Evolutionary conservation across 2,113 vertebrate genomes (phyloP), one percentile per base, ranked within the genome.

Genomic region (Harpagus bidentatus): DNA sequence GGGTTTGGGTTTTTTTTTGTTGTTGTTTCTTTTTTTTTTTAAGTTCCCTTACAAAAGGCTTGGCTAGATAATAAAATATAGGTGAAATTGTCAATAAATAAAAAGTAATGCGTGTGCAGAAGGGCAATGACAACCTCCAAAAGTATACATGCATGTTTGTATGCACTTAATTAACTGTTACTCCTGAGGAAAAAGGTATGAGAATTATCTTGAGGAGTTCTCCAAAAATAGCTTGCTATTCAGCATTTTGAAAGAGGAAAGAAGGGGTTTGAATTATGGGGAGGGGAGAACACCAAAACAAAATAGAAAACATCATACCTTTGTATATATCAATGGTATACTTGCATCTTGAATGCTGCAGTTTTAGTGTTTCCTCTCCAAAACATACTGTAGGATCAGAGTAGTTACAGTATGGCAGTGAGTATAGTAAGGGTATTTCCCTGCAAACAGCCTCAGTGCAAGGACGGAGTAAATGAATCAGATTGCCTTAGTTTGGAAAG

Each of bases 221-320:
- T 29, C 25, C 53, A 69, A 69, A 53, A 52, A 36, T 14, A 62
- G 3, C 16, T 38, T 76, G 21, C n/a, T 36, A 7, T 38, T 66
- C 32, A 38, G 29, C 16, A 50, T 80, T 76, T 65, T 70, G 13
- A 63, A 82, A 55, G 43, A 43, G 25, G 22, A 59, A 67, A 26
- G 17, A 40, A 76, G 56, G 16, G 9, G 22, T 71, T 69, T 59
- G 59, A 58, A 50, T 65, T 63, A 14, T 10, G 58, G 23, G n/a
- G 10, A 20, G 9, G 15, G 28, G 4, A 11, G 12, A 8, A 16
- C 5, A 6, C 7, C 14, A 11, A 11, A 1, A 0, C 40, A 12
- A 32, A n/a, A 29, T 6, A 19, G 18, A 32, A 70, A 38, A 12
- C 7, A n/a, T 66, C 12, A 10, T 3, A 18, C 7, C 43, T 84